Base-by-base conservation (phyloP, 2,888 invertebrate genomes). In the Bombylius major region DNA sequence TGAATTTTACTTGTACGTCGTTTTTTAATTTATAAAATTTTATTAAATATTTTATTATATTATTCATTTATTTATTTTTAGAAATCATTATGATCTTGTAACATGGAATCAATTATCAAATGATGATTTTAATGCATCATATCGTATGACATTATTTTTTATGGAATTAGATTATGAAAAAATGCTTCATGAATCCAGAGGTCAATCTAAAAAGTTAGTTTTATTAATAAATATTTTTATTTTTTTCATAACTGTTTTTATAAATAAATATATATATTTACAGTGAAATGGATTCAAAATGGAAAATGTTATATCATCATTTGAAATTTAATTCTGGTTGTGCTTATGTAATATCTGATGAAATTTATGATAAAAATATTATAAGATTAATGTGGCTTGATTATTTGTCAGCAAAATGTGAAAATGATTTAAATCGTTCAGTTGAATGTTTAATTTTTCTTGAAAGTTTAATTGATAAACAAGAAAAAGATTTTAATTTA, bases 351-450 rank as follows among this genome's bases (percentile, higher is more conserved):
- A 61, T 64, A n/a, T 58, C 62, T 31, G 65, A 77, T 44, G 75
- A 77, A 67, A 69, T 68, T 44, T 71, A 72, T n/a, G 75, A 77
- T 54, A 67, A 67, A 12, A 76, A 78, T 63, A 73, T 77, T 49
- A 67, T 76, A 14, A 69, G 82, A 55, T 72, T 80, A 36, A 70
- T 78, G 50, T 81, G 81, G 80, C 63, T 81, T 13, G 75, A 79
- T 62, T 75, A 78, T n/a, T 76, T 78, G 60, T 67, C 78, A 56
- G 78, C 77, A 56, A 67, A 78, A 55, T 77, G 76, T 58, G 76
- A 77, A 62, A 75, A 76, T 45, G 75, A 78, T 58, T 75, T 77
- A 51, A 74, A 76, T 48, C 66, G 78, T 36, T 78, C 79, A 0
- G 75, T 79, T 39, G 74, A 75, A 60, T 75, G 77, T 9, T 47